Conservation (phyloP, 2,888 invertebrate species). For the Rhodophaea formosa region DNA sequence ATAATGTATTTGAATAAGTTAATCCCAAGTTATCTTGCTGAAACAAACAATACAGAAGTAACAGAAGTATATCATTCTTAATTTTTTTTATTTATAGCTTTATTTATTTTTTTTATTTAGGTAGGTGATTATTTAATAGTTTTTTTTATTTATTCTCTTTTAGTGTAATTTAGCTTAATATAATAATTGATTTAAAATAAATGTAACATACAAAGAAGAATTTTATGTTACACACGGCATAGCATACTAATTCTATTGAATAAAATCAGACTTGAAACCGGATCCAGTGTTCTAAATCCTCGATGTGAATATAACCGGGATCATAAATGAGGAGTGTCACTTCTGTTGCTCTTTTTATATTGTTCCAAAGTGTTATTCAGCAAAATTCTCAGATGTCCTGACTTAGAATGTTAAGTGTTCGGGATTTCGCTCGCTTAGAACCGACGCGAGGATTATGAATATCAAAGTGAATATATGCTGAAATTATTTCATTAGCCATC, state of each 20-base stretch:
- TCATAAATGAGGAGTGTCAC: not conserved
- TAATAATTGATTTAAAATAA: too few relatives aligned
- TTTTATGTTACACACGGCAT: too few relatives aligned
- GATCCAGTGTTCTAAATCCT: too few relatives aligned
- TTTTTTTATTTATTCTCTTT: too few relatives aligned
- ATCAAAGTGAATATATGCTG: not conserved
- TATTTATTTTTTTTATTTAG: not conserved
- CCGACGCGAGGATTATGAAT: not conserved
- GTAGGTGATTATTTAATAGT: too few relatives aligned
- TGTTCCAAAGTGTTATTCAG: not conserved
- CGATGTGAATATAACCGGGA: too few relatives aligned
- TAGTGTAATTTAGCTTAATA: too few relatives aligned
- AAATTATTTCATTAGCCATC: too few relatives aligned
- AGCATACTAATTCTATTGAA: too few relatives aligned
- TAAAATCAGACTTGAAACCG: too few relatives aligned
- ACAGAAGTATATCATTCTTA: not conserved
- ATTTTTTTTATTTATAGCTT: not conserved
- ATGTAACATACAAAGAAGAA: too few relatives aligned
- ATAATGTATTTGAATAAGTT: not conserved
- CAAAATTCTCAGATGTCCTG: not conserved
- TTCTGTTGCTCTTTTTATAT: not conserved
- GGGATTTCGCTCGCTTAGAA: not conserved
- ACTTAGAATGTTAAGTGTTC: not conserved
- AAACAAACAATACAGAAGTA: not conserved
- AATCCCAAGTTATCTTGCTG: not conserved